phyloP scores from a whole-genome alignment of 23 tunicate species.

The Trididemnum clinides region DNA sequence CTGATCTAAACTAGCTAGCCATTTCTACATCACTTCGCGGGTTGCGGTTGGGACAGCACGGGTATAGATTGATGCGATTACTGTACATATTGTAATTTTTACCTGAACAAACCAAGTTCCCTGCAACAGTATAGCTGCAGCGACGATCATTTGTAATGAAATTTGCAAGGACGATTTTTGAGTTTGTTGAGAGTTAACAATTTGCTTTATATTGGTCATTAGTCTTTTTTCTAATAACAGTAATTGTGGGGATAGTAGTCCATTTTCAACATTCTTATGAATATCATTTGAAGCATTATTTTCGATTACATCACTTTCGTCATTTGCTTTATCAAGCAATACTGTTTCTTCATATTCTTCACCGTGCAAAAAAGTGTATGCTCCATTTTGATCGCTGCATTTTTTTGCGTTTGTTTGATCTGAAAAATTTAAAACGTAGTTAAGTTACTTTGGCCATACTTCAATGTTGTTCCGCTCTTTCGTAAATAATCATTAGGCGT shows the following conservation, averaged over 20 bases:
- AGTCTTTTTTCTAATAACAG: neutral
- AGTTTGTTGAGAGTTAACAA: neutral
- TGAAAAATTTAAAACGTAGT: too few relatives aligned
- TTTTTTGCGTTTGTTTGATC: too few relatives aligned
- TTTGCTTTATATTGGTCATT: neutral
- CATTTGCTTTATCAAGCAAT: neutral
- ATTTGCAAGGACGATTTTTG: neutral
- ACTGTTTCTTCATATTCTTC: constrained; percentile 4
- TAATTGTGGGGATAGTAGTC: neutral
- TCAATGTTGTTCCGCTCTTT: too few relatives aligned
- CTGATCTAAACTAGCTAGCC: too few relatives aligned
- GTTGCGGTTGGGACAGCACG: too few relatives aligned
- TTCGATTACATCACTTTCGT: neutral
- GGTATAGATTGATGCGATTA: too few relatives aligned
- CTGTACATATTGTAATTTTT: too few relatives aligned
- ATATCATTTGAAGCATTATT: neutral
- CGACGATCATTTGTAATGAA: constrained; percentile 8
- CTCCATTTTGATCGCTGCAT: too few relatives aligned
- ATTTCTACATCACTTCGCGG: too few relatives aligned
- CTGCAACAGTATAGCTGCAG: constrained; percentile 47
- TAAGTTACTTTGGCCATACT: too few relatives aligned
- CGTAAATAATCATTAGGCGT: too few relatives aligned
- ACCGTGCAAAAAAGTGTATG: neutral
- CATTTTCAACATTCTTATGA: neutral
- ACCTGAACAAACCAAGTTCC: constrained; percentile 91